Percentiles rank a stretch among this genome's conserved stretches.
Conservation (phyloP, 2,888 invertebrate species). For the Brenthis hecate region DNA sequence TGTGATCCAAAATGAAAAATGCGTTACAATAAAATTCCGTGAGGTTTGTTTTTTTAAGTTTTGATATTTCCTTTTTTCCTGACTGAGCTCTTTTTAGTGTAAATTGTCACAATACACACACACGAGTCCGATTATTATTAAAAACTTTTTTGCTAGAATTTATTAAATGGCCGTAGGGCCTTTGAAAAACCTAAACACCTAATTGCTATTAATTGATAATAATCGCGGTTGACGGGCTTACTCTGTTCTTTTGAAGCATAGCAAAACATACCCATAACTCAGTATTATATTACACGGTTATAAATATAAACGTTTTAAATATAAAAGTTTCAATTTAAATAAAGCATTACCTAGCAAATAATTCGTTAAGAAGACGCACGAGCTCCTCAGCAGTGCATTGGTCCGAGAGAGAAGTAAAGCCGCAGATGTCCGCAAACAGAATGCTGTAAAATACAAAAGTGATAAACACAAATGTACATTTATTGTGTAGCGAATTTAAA, state of each 20-base stretch:
- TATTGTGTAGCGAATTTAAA: too few species aligned
- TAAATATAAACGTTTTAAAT: too few species aligned
- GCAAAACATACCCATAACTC: too few species aligned
- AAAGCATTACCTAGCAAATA: conserved; percentile 88
- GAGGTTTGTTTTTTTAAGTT: background rate
- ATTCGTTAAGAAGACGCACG: conserved; percentile 93
- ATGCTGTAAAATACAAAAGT: conserved; percentile 84
- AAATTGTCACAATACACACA: too few species aligned
- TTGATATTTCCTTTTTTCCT: background rate
- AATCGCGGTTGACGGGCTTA: too few species aligned
- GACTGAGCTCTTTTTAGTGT: background rate
- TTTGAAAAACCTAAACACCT: too few species aligned
- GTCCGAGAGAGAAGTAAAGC: conserved; percentile 94
- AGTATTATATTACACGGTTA: too few species aligned
- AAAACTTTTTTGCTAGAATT: too few species aligned
- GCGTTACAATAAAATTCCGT: background rate
- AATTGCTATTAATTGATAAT: too few species aligned
- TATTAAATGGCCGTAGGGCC: too few species aligned
- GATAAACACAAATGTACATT: background rate
- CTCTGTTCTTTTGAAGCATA: too few species aligned
- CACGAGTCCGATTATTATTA: too few species aligned
- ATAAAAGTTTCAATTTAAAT: background rate
- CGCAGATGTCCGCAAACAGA: conserved; percentile 96
- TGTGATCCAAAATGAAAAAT: background rate
- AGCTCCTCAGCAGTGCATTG: conserved; percentile 96